Percentiles rank a stretch among this genome's conserved stretches.
Conservation (phyloP, 2,888 invertebrate genomes). For the Pristionchus japonicus region DNA sequence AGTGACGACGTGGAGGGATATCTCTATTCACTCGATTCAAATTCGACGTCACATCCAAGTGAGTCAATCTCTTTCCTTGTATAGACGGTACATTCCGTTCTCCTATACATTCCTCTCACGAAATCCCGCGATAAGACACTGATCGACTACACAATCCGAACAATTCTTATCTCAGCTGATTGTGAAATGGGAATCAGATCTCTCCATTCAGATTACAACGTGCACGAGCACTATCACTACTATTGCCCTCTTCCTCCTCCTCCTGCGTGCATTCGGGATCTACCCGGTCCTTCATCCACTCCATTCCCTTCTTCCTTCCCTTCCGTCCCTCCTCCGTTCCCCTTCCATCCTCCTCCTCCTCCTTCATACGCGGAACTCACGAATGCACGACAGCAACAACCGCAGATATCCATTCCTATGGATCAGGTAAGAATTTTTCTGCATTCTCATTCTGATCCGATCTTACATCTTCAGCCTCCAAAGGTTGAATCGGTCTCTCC, state of each 20-base stretch:
- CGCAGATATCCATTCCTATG: background rate
- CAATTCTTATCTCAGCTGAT: background rate
- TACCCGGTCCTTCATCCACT: background rate
- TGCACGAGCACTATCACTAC: slow-evolving; percentile 32
- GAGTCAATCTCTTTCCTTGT: too few species aligned
- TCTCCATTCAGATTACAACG: background rate
- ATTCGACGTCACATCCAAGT: background rate
- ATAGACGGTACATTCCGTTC: too few species aligned
- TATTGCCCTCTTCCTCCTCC: slow-evolving; percentile 21
- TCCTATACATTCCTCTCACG: background rate
- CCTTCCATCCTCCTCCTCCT: slow-evolving; percentile 14
- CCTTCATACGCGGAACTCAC: slow-evolving; percentile 1
- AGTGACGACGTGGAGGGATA: slow-evolving; percentile 11
- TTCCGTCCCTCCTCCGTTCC: background rate
- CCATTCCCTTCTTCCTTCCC: background rate
- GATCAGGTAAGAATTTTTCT: background rate
- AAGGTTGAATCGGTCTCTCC: slow-evolving; percentile 18
- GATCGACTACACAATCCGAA: background rate
- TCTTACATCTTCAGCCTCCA: background rate
- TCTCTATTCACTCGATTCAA: background rate
- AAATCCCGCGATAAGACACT: background rate
- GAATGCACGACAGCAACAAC: background rate
- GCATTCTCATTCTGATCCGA: background rate
- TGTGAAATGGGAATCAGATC: background rate
- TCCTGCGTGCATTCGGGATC: slow-evolving; percentile 2